Conservation (phyloP, 1,140 invertebrate genomes). For the Drosophila kurseongensis region DNA sequence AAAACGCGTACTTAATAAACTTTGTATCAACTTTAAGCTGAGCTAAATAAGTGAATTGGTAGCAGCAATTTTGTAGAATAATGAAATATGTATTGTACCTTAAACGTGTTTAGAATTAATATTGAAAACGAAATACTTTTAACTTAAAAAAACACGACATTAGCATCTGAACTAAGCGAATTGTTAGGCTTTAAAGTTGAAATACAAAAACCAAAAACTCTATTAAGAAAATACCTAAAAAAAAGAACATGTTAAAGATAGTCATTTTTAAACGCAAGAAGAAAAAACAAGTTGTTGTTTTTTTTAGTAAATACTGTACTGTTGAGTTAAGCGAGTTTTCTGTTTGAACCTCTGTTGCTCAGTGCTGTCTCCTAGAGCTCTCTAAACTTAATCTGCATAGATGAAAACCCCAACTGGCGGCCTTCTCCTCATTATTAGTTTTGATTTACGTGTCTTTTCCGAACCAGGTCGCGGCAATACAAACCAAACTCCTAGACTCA, state of each 20-base stretch:
- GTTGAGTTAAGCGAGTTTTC: conserved; percentile 44
- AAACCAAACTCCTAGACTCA: conserved; percentile 74
- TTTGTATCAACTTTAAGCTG: conserved; percentile 83
- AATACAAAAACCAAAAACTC: conserved; percentile 38
- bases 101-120: conserved; percentile 78
- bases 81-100: conserved; percentile 82
- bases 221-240: conserved; percentile 24
- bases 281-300: conserved; percentile 56
- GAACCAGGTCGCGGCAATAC: conserved; percentile 62
- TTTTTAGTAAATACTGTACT: conserved; percentile 52
- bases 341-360: conserved; percentile 67
- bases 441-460: conserved; percentile 36
- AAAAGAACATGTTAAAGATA: conserved; percentile 63
- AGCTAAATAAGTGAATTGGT: conserved; percentile 74
- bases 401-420: conserved; percentile 47
- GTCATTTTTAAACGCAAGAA: conserved; percentile 65
- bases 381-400: conserved; percentile 21
- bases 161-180: conserved; percentile 68
- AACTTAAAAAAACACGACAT: conserved; percentile 52
- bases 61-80: conserved; percentile 82
- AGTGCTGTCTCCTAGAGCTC: conserved; percentile 73
- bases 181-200: conserved; percentile 78
- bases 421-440: conserved; percentile 47
- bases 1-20: conserved; percentile 65
- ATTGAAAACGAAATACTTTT: conserved; percentile 75